Evolutionary conservation across 2,888 invertebrate genomes (phyloP).

Genomic region (Mallateleia sp.): DNA sequence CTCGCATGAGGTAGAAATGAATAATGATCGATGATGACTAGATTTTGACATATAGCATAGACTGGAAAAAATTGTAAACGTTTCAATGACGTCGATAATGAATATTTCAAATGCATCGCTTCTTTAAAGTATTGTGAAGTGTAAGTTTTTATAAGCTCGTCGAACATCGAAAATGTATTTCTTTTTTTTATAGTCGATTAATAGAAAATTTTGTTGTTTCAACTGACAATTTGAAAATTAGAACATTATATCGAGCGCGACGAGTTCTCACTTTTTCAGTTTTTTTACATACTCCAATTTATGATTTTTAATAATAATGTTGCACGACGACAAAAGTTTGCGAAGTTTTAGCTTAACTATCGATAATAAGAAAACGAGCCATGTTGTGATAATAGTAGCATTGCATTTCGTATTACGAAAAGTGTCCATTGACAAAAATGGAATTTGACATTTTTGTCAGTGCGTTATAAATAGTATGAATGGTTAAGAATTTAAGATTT

Average conservation of each 20-base stretch:
- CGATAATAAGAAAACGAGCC: constrained; percentile 24
- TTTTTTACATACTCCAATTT: too few species aligned
- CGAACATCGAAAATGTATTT: neutral
- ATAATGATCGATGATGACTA: constrained; percentile 21
- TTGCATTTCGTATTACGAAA: constrained; percentile 27
- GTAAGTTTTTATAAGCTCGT: neutral
- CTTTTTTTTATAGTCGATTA: too few species aligned
- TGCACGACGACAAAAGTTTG: too few species aligned
- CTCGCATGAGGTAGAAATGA: constrained; percentile 33
- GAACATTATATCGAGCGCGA: neutral
- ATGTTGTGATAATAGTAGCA: constrained; percentile 36
- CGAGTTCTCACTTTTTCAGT: too few species aligned
- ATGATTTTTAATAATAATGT: too few species aligned
- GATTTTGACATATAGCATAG: constrained; percentile 12
- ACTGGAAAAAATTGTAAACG: neutral
- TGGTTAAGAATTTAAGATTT: constrained; percentile 9
- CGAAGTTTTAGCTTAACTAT: neutral
- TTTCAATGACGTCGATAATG: constrained; percentile 1
- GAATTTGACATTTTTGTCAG: constrained; percentile 7
- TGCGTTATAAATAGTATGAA: constrained; percentile 13
- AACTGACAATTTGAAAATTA: too few species aligned
- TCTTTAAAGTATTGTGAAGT: neutral
- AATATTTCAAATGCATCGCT: constrained; percentile 6
- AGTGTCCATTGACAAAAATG: constrained; percentile 14
- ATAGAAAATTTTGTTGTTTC: too few species aligned